A percentile compares a stretch with the other conserved stretches of the same genome.
Conservation (phyloP, 2,888 invertebrate species). For the Lacanobia oleracea region DNA sequence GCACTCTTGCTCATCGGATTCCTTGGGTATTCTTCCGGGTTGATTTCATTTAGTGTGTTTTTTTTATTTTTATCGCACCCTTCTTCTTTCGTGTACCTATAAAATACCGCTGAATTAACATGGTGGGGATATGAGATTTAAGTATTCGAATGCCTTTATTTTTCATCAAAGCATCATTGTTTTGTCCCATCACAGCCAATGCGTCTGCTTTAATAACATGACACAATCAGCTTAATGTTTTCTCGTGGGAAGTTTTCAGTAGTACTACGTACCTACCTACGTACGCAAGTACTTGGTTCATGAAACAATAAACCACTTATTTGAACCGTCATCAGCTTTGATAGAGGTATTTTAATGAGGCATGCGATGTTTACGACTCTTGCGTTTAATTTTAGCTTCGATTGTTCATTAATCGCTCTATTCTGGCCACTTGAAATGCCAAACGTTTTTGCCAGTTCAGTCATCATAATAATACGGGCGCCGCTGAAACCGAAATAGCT, state of each 20-base stretch:
- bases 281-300: conserved; percentile 31
- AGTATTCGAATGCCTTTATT: conserved; percentile 25
- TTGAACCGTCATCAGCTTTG: conserved; percentile 39
- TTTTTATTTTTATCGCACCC: conserved; percentile 63
- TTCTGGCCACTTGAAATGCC: conserved; percentile 79
- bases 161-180: conserved; percentile 62
- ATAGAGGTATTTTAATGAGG: conserved; percentile 48
- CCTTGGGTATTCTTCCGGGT: conserved; percentile 76
- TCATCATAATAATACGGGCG: conserved; percentile 81
- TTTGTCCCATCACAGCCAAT: conserved; percentile 46
- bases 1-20: conserved; percentile 80
- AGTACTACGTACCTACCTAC: conserved; percentile 1
- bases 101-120: conserved; percentile 35
- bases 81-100: conserved; percentile 31
- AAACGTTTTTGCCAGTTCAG: conserved; percentile 81
- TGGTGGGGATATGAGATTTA: conserved; percentile 24
- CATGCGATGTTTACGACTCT: conserved; percentile 45
- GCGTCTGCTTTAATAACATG: conserved; percentile 48
- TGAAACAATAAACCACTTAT: conserved; percentile 51
- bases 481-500: conserved; percentile 81
- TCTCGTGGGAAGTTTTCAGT: conserved; percentile 62
- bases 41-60: conserved; percentile 71
- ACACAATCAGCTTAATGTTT: conserved; percentile 52
- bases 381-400: conserved; percentile 65
- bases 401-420: conserved; percentile 73